Evolutionary conservation across 1,140 invertebrate genomes (phyloP).

Genomic region (Lordiphosa collinella): DNA sequence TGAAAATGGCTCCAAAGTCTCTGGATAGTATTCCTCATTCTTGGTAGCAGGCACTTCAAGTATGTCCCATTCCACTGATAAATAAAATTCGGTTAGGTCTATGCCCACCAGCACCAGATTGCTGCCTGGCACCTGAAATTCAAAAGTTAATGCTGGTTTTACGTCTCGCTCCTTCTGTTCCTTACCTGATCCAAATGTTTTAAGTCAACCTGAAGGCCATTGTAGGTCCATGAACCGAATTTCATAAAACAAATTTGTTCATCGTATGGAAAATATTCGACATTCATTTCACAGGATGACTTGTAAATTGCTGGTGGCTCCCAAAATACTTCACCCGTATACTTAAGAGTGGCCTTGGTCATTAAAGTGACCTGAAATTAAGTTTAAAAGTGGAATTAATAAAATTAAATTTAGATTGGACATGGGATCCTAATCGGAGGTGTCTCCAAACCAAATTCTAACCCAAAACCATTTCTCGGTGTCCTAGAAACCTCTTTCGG

Average conservation of each 20-base stretch:
- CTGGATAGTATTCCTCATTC: constrained; percentile 96
- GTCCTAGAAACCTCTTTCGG: no score
- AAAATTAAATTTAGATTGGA: no score
- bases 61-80: constrained; percentile 98
- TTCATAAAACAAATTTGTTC: constrained; percentile 97
- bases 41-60: constrained; percentile 91
- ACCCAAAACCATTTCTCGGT: no score
- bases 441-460: no score
- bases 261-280: constrained; percentile 98
- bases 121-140: constrained; percentile 83
- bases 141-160: not conserved
- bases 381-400: no score
- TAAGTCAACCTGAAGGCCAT: constrained; percentile 92
- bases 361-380: constrained; percentile 89
- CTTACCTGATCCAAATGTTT: constrained; percentile 88
- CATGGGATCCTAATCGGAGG: no score
- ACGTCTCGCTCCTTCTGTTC: no score
- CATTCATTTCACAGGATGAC: constrained; percentile 96
- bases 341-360: constrained; percentile 96
- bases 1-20: constrained; percentile 90
- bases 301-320: constrained; percentile 99
- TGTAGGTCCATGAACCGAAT: constrained; percentile 98
- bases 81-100: constrained; percentile 93
- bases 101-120: constrained; percentile 91
- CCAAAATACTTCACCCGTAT: constrained; percentile 95